These are phyloP conservation scores for Cephus nigrinus DNA, from an alignment of 2,888 invertebrate species.

Conservation along the genomic window DNA sequence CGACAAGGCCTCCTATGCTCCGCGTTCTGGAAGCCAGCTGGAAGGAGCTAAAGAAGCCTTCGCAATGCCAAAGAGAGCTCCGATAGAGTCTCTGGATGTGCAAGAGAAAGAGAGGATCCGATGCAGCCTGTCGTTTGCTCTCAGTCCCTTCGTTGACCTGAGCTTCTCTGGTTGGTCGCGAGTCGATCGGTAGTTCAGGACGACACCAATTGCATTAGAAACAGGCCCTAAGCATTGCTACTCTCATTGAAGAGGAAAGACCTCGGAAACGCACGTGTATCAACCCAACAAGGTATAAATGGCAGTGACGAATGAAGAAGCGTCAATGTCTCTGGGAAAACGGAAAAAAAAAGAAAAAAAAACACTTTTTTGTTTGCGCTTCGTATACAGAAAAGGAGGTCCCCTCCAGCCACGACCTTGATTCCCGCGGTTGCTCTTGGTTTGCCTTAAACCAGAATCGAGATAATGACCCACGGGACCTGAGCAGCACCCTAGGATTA, in stretches of 20 bases:
- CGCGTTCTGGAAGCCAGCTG: slow-evolving; percentile 50
- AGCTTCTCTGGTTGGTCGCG: neutral
- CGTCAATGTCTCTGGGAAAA: neutral
- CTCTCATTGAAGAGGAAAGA: neutral
- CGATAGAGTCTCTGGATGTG: neutral
- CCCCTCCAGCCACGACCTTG: neutral
- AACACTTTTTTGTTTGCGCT: neutral
- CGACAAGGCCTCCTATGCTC: slow-evolving; percentile 52
- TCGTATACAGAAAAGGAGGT: neutral
- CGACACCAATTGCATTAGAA: neutral
- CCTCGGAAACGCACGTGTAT: neutral
- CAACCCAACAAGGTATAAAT: neutral
- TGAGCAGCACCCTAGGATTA: slow-evolving; percentile 14
- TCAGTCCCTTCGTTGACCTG: neutral
- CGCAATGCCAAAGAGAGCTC: neutral
- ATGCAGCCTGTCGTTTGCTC: neutral
- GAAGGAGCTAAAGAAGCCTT: slow-evolving; percentile 32
- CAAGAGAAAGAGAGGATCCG: neutral
- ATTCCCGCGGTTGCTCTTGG: neutral
- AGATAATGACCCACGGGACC: neutral
- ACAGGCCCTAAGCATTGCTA: neutral
- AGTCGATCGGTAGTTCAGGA: neutral
- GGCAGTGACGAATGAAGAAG: neutral
- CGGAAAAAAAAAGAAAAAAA: neutral
- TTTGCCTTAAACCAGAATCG: neutral